phyloP scores from a whole-genome alignment of 2,888 invertebrate genomes.

The Argynnis bischoffii region DNA sequence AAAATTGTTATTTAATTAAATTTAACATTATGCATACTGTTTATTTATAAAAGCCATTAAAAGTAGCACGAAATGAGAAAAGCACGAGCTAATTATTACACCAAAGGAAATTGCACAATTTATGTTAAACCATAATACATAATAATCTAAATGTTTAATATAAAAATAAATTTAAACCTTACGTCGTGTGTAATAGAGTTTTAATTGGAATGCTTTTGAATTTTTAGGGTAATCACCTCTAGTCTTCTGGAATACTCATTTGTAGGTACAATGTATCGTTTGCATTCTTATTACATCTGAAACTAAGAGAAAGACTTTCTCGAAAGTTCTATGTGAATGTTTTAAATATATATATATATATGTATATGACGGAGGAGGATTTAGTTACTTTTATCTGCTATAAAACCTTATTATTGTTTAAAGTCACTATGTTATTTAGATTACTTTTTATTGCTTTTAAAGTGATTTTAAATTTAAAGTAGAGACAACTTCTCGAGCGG shows the following conservation, averaged over 20 bases:
- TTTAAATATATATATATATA: background rate
- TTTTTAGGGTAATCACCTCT: conserved; percentile 37
- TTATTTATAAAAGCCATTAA: conserved; percentile 33
- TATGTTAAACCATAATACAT: conserved; percentile 39
- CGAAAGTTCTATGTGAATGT: background rate
- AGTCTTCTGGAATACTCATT: conserved; percentile 37
- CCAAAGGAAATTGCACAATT: conserved; percentile 42
- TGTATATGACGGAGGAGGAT: no score
- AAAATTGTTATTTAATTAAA: conserved; percentile 4
- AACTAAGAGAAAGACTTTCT: conserved; percentile 5
- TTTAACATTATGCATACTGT: conserved; percentile 15
- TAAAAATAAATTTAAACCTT: conserved; percentile 29
- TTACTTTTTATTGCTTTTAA: no score
- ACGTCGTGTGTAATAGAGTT: conserved; percentile 6
- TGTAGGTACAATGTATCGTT: conserved; percentile 38
- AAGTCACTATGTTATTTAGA: no score
- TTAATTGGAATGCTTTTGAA: conserved; percentile 14
- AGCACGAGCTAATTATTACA: conserved; percentile 39
- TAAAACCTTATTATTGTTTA: no score
- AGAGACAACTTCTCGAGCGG: no score
- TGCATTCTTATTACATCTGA: conserved; percentile 24
- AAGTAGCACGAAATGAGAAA: conserved; percentile 33
- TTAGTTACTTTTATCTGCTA: no score
- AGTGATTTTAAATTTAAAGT: no score
- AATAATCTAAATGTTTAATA: conserved; percentile 31